Evolutionary conservation across 2,797 vertebrate species (phyloP).

Genomic region (Crocidura indochinensis): DNA sequence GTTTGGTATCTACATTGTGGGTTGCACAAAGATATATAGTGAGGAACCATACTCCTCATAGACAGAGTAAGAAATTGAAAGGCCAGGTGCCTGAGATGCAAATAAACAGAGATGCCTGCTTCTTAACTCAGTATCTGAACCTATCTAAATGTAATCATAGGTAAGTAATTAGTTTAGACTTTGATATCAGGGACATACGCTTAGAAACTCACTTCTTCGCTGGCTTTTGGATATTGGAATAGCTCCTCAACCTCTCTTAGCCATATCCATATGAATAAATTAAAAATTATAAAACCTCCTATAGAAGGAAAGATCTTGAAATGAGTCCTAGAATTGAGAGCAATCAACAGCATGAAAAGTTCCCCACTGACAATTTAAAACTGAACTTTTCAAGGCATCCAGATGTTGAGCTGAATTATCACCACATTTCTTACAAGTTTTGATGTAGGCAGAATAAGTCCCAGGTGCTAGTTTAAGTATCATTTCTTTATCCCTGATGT

Average conservation of each 20-base stretch:
- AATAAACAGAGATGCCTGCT: not conserved
- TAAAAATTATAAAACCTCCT: not conserved
- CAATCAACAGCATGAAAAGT: not conserved
- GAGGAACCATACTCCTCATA: not conserved
- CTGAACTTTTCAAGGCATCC: conserved; percentile 5
- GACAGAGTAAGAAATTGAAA: conserved; percentile 27
- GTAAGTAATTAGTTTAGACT: not conserved
- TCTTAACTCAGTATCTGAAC: conserved; percentile 1
- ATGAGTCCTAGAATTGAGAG: not conserved
- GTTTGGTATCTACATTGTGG: conserved; percentile 26
- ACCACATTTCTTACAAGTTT: conserved; percentile 7
- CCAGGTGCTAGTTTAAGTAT: not conserved
- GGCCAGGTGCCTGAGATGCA: not conserved
- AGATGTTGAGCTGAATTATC: conserved; percentile 33
- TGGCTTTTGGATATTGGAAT: not conserved
- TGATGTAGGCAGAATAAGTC: not conserved
- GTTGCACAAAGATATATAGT: not conserved
- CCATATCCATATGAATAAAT: not conserved
- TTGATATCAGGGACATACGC: not conserved
- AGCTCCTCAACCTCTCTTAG: conserved; percentile 42
- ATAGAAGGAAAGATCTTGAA: not conserved
- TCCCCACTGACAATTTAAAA: conserved; percentile 49
- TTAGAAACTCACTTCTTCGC: not conserved
- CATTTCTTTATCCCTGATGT: not conserved
- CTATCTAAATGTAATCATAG: not conserved